Evolutionary conservation across 1,140 invertebrate species (phyloP).

Genomic region (Drosophila kepulauana): DNA sequence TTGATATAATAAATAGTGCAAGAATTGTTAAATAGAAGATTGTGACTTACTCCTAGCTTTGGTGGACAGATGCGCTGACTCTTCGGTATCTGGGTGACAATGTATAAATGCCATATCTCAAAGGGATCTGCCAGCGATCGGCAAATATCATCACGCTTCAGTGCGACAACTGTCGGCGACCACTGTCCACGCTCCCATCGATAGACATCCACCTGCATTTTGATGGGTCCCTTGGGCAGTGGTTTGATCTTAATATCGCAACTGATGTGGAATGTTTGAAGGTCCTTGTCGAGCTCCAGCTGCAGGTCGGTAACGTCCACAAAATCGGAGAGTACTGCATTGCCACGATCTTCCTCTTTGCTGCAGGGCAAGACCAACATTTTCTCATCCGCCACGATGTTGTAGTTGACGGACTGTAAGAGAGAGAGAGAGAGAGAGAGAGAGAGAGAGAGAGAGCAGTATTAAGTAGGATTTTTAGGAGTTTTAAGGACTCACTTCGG

Average conservation of each 20-base stretch:
- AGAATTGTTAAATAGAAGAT: too few relatives aligned
- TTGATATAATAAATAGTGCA: too few relatives aligned
- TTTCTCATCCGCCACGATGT: constrained; percentile 48
- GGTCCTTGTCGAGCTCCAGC: constrained; percentile 15
- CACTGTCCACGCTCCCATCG: constrained; percentile 53
- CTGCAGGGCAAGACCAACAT: constrained; percentile 23
- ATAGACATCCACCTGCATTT: constrained; percentile 32
- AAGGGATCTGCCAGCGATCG: constrained; percentile 34
- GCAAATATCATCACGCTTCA: constrained; percentile 50
- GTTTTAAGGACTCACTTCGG: constrained; percentile 6
- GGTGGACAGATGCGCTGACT: constrained; percentile 53
- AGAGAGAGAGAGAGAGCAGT: background rate
- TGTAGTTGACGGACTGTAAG: constrained; percentile 37
- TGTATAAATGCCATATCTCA: constrained; percentile 43
- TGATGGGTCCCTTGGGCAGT: constrained; percentile 21
- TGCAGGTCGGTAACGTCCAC: constrained; percentile 39
- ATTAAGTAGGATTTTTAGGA: too few relatives aligned
- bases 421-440: too few relatives aligned
- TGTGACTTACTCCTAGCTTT: constrained; percentile 29
- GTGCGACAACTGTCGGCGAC: constrained; percentile 21
- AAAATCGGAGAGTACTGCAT: constrained; percentile 21
- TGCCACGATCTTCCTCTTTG: constrained; percentile 24
- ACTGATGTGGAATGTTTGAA: constrained; percentile 41
- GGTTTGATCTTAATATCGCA: constrained; percentile 37
- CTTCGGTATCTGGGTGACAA: constrained; percentile 26